Evolutionary conservation across 2,888 invertebrate genomes (phyloP).

Genomic region (Hydrotaea diabolus): DNA sequence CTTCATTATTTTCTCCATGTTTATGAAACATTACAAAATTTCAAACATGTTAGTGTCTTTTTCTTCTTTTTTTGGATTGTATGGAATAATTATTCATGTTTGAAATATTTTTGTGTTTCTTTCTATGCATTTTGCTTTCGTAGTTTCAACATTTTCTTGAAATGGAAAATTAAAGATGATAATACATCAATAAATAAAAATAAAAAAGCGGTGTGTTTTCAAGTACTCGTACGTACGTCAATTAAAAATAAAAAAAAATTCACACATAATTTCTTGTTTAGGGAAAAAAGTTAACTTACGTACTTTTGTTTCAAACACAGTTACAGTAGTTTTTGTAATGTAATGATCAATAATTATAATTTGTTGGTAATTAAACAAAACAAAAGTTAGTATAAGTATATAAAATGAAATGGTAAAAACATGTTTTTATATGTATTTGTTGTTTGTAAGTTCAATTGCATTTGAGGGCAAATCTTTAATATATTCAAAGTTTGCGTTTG

Average conservation of each 20-base stretch:
- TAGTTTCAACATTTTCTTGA: slow-evolving; percentile 53
- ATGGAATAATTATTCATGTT: neutral
- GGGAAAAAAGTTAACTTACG: too few species aligned
- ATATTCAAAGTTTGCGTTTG: neutral
- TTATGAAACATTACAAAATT: slow-evolving; percentile 1
- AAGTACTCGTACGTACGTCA: neutral
- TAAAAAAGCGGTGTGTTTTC: neutral
- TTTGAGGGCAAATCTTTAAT: slow-evolving; percentile 44
- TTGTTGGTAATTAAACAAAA: too few species aligned
- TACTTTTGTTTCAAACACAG: neutral
- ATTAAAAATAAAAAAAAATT: neutral
- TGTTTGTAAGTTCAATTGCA: slow-evolving; percentile 49
- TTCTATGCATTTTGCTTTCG: neutral
- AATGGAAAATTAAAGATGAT: slow-evolving; percentile 29
- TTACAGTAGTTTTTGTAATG: neutral
- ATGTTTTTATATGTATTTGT: neutral
- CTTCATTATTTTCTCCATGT: slow-evolving; percentile 12
- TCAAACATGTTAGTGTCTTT: slow-evolving; percentile 8
- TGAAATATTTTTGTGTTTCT: slow-evolving; percentile 11
- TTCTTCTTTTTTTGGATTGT: neutral
- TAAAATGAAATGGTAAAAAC: too few species aligned
- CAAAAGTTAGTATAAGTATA: too few species aligned
- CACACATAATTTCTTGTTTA: too few species aligned
- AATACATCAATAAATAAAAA: neutral
- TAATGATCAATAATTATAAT: neutral